Evolutionary conservation across 2,113 vertebrate genomes (phyloP).

Genomic region (Sapayoa aenigma): DNA sequence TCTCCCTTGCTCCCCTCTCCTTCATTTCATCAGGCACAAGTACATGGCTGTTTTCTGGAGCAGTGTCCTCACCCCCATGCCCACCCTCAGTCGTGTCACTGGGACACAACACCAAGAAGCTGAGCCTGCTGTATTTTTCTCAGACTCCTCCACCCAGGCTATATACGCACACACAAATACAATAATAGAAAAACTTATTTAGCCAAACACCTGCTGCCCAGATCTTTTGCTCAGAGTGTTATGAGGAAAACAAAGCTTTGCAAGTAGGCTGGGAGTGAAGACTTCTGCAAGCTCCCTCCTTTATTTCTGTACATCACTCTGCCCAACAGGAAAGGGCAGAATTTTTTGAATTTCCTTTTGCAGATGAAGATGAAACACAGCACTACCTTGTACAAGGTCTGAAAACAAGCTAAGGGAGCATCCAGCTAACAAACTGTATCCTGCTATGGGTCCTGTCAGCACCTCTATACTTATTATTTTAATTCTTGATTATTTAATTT

Average conservation of each 20-base stretch:
- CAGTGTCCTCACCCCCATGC: background rate
- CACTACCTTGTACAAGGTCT: background rate
- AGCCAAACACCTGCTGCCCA: constrained; percentile 17
- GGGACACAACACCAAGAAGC: background rate
- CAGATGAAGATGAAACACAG: background rate
- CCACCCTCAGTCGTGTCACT: background rate
- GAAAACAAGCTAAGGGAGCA: background rate
- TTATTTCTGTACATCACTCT: background rate
- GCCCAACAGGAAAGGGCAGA: background rate
- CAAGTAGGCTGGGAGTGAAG: background rate
- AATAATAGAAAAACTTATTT: background rate
- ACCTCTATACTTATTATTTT: background rate
- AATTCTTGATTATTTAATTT: background rate
- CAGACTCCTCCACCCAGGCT: background rate
- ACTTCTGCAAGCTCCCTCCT: background rate
- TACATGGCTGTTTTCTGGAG: background rate
- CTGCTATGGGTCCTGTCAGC: background rate
- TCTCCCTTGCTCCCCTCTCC: background rate
- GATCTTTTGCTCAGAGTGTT: background rate
- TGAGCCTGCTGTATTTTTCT: background rate
- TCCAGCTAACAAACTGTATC: background rate
- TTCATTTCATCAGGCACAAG: background rate
- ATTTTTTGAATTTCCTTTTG: background rate
- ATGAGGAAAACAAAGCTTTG: background rate
- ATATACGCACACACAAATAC: background rate